These are phyloP conservation scores for Tenthredo mesomela DNA, from an alignment of 2,888 invertebrate genomes.

Conservation along the genomic window DNA sequence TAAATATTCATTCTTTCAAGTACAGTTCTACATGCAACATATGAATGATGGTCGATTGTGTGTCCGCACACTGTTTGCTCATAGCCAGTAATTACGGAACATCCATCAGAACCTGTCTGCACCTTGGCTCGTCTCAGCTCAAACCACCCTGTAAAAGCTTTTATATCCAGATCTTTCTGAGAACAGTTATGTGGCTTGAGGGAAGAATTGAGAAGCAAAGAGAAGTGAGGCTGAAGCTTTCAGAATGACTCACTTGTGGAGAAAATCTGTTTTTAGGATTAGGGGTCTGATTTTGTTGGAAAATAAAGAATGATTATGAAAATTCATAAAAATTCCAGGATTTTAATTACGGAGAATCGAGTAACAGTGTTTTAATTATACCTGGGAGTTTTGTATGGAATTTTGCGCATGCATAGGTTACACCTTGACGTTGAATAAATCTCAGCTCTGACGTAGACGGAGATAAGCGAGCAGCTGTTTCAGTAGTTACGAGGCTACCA, in stretches of 20 bases:
- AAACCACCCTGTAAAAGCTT: slow-evolving; percentile 2
- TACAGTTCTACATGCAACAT: not conserved
- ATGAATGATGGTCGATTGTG: slow-evolving; percentile 42
- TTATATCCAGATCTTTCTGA: not conserved
- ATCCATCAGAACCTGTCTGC: slow-evolving; percentile 63
- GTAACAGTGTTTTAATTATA: not conserved
- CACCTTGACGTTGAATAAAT: slow-evolving; percentile 9
- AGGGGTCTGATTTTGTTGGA: not conserved
- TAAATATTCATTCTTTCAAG: not conserved
- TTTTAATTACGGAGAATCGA: not conserved
- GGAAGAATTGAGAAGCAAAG: not conserved
- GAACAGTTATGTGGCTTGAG: not conserved
- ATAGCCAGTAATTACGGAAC: slow-evolving; percentile 61
- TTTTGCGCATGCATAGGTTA: not conserved
- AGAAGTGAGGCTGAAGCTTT: not conserved
- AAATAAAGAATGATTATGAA: not conserved
- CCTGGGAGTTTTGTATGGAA: not conserved
- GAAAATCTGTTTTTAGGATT: not conserved
- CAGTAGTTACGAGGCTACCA: slow-evolving; percentile 57
- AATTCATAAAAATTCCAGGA: not conserved
- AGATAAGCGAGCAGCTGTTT: slow-evolving; percentile 61
- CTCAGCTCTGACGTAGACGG: not conserved
- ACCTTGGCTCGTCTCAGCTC: slow-evolving; percentile 52
- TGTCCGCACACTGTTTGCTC: slow-evolving; percentile 59
- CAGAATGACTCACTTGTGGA: not conserved